phyloP scores from a whole-genome alignment of 2,888 invertebrate genomes.

The Hedya salicella region DNA sequence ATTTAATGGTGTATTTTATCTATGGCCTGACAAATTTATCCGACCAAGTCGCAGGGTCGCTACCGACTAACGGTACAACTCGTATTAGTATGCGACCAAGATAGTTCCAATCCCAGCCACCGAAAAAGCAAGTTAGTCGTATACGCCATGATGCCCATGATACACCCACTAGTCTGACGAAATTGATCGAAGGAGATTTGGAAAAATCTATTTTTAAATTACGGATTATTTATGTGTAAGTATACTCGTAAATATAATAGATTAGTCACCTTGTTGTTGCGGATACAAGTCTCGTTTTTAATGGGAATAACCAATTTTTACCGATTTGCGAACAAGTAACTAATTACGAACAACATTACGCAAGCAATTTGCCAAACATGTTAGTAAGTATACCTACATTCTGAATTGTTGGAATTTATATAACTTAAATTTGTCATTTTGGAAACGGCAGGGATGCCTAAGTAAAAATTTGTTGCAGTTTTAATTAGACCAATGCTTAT shows the following conservation, averaged over 20 bases:
- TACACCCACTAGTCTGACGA: neutral
- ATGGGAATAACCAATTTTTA: conserved; percentile 2
- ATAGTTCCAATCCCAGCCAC: neutral
- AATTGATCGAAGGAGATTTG: neutral
- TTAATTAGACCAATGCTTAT: no score
- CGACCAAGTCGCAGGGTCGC: neutral
- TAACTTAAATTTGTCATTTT: no score
- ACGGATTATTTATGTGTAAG: neutral
- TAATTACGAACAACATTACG: conserved; percentile 13
- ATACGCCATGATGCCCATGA: neutral
- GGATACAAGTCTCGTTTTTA: conserved; percentile 1
- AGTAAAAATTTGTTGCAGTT: no score
- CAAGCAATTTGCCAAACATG: neutral
- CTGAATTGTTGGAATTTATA: no score
- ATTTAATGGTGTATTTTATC: conserved; percentile 1
- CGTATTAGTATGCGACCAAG: conserved; percentile 4
- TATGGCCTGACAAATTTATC: neutral
- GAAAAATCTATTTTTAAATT: neutral
- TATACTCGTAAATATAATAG: no score
- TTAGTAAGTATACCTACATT: no score
- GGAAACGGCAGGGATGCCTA: no score
- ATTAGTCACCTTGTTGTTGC: no score
- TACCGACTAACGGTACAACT: conserved; percentile 1
- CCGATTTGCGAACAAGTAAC: conserved; percentile 6
- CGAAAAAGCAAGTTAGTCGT: neutral